phyloP scores from a whole-genome alignment of 2,888 invertebrate species.

The Iselma pallidipennis region DNA sequence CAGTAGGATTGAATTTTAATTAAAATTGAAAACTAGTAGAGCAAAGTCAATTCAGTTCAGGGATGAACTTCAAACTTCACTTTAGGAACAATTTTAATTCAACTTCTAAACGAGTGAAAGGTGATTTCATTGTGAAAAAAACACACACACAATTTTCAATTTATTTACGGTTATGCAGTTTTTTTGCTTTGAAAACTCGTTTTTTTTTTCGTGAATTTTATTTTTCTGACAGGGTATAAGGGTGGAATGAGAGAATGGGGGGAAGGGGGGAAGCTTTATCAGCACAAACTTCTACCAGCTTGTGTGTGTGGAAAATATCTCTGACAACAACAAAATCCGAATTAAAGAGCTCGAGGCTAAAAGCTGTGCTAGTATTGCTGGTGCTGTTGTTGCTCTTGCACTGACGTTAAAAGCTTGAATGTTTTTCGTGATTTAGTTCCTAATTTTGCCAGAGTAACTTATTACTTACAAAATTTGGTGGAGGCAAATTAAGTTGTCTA shows the following conservation, averaged over 20 bases:
- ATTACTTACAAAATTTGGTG: not conserved
- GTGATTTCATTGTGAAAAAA: too few species aligned
- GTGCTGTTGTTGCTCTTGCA: constrained; percentile 3
- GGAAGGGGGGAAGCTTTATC: not conserved
- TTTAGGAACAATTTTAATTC: not conserved
- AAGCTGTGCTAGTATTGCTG: too few species aligned
- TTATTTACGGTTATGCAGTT: too few species aligned
- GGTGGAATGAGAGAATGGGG: not conserved
- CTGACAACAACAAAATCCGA: constrained; percentile 14
- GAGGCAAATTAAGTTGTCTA: not conserved
- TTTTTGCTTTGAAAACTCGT: too few species aligned
- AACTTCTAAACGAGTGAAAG: not conserved
- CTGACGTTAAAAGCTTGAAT: constrained; percentile 17
- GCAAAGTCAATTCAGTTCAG: not conserved
- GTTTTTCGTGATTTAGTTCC: constrained; percentile 9
- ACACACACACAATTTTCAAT: too few species aligned
- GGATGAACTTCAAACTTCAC: not conserved
- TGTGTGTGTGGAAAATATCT: constrained; percentile 7
- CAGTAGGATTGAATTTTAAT: not conserved
- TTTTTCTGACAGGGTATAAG: too few species aligned
- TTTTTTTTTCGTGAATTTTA: too few species aligned
- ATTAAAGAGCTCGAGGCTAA: constrained; percentile 20
- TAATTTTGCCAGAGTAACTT: not conserved
- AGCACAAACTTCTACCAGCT: not conserved
- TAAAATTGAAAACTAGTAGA: not conserved